Conservation (phyloP, 1,140 invertebrate genomes). For the Leptinotarsa lineolata region DNA sequence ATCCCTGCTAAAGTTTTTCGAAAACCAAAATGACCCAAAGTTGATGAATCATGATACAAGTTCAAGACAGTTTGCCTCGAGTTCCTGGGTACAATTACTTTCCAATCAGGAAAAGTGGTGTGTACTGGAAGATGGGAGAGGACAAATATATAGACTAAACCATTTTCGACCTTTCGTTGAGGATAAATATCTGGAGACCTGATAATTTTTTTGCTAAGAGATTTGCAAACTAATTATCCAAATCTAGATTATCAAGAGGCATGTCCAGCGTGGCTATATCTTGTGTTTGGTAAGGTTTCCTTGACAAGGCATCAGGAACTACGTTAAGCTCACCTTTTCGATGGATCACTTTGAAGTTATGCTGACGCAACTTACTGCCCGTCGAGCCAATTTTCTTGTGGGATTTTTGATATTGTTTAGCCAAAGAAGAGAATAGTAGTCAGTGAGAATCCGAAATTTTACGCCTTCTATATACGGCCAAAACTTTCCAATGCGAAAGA, state of each 20-base stretch:
- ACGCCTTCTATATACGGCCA: slow-evolving; percentile 54
- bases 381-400: no score
- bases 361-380: neutral
- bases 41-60: neutral
- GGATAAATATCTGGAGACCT: neutral
- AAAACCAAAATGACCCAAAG: neutral
- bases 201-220: neutral
- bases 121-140: neutral
- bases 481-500: slow-evolving; percentile 56
- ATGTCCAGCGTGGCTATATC: no score
- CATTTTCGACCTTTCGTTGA: neutral
- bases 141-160: neutral
- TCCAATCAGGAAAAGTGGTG: slow-evolving; percentile 29
- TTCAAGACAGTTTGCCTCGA: neutral
- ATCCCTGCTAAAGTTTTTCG: neutral
- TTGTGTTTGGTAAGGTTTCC: no score
- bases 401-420: no score
- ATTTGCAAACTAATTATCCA: neutral
- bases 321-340: slow-evolving; percentile 16
- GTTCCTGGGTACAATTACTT: neutral
- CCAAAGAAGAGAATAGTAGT: slow-evolving; percentile 55
- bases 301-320: no score
- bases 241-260: neutral
- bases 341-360: no score
- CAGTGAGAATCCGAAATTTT: slow-evolving; percentile 57